Evolutionary conservation across 2,113 vertebrate genomes (phyloP).

Genomic region (Vulpes ferrilata): DNA sequence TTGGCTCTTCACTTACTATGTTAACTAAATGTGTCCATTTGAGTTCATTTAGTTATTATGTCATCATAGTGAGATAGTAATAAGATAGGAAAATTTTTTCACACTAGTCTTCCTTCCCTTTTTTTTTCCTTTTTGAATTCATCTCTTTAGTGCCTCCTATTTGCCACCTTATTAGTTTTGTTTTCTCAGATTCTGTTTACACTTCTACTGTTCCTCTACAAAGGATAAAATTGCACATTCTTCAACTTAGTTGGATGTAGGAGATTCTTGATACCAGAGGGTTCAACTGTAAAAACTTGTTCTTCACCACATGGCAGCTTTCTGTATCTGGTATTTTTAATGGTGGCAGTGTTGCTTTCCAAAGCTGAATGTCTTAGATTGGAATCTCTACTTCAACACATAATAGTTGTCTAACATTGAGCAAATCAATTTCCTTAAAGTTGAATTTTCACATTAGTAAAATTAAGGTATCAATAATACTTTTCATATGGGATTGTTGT

Average conservation of each 20-base stretch:
- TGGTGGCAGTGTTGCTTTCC: background rate
- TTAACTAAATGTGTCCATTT: background rate
- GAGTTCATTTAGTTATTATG: background rate
- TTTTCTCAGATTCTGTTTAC: background rate
- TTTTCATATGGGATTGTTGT: background rate
- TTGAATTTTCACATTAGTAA: constrained; percentile 18
- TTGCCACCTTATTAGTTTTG: background rate
- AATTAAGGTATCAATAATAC: background rate
- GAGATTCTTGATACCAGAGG: background rate
- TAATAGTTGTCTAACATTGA: background rate
- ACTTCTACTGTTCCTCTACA: background rate
- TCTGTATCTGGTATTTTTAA: background rate
- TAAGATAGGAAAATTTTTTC: background rate
- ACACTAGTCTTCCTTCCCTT: background rate
- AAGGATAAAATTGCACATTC: background rate
- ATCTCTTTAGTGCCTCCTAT: background rate
- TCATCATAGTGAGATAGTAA: background rate
- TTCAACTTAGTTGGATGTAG: background rate
- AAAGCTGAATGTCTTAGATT: background rate
- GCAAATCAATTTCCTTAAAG: background rate
- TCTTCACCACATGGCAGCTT: background rate
- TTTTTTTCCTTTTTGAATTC: background rate
- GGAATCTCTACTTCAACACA: background rate
- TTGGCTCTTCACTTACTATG: background rate
- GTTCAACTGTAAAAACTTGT: background rate